Conservation (phyloP, 2,888 invertebrate species). For the Tolmerus cingulatus region DNA sequence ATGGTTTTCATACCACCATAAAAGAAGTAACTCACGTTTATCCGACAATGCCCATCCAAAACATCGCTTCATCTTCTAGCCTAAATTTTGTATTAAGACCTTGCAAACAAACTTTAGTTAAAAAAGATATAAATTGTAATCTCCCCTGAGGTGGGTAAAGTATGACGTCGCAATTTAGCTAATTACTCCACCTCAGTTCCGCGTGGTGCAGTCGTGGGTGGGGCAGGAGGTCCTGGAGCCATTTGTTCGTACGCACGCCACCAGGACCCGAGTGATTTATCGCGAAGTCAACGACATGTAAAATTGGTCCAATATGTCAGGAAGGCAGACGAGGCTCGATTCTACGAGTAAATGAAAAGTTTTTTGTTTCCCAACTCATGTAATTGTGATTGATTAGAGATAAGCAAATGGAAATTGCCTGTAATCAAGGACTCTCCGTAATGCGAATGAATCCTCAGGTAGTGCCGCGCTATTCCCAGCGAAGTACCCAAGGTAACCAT, state of each 20-base stretch:
- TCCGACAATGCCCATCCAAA: neutral
- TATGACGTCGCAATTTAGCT: neutral
- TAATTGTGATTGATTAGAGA: constrained; percentile 26
- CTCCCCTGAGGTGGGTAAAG: neutral
- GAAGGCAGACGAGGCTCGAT: neutral
- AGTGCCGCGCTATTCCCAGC: neutral
- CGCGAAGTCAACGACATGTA: neutral
- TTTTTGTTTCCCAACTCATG: neutral
- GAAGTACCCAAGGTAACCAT: neutral
- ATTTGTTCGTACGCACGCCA: neutral
- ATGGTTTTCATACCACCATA: too few species aligned
- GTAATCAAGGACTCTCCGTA: constrained; percentile 10
- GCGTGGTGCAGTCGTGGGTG: neutral
- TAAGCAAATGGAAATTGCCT: constrained; percentile 7
- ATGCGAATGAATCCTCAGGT: neutral
- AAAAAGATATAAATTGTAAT: neutral
- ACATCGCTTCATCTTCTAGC: neutral
- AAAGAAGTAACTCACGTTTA: neutral
- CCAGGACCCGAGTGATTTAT: neutral
- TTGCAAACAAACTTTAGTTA: neutral
- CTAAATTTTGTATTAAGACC: neutral
- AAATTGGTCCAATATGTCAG: neutral
- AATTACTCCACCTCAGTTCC: neutral
- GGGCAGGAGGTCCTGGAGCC: neutral
- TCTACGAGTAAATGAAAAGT: neutral